phyloP scores from a whole-genome alignment of 2,797 vertebrate species.

The Cossypha polioptera region DNA sequence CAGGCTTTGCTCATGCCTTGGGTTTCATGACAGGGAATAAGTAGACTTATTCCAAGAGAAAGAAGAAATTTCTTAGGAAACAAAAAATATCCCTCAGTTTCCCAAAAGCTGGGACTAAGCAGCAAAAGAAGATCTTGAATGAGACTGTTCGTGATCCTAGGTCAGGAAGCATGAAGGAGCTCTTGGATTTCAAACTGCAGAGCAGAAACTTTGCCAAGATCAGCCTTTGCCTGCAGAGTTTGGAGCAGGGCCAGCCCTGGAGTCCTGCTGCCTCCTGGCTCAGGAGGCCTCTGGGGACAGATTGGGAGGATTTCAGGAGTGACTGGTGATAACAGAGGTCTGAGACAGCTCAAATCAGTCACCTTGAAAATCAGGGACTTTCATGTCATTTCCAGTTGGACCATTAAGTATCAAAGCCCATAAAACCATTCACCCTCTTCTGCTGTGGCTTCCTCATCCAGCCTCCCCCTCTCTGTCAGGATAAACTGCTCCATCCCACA shows the following conservation, averaged over 20 bases:
- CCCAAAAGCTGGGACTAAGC: neutral
- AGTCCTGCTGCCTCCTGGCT: neutral
- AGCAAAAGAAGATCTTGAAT: neutral
- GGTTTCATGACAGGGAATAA: neutral
- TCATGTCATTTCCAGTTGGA: neutral
- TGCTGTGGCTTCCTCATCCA: neutral
- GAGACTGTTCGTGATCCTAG: neutral
- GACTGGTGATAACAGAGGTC: neutral
- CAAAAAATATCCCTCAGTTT: neutral
- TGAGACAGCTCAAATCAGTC: slow-evolving; percentile 1
- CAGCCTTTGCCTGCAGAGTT: neutral
- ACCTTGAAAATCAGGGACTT: slow-evolving; percentile 39
- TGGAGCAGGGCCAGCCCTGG: neutral
- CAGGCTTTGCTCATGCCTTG: neutral
- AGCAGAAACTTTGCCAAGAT: slow-evolving; percentile 35
- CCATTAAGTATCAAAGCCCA: slow-evolving; percentile 18
- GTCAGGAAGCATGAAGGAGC: neutral
- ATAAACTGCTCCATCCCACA: neutral
- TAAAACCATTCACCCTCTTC: slow-evolving; percentile 35
- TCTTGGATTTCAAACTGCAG: neutral
- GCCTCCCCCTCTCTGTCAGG: neutral
- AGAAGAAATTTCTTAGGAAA: neutral
- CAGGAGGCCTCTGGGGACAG: neutral
- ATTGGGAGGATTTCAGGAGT: neutral
- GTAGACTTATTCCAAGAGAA: neutral